These are phyloP conservation scores for Rhagoletis zephyria DNA, from an alignment of 1,140 invertebrate genomes.

Conservation along the genomic window DNA sequence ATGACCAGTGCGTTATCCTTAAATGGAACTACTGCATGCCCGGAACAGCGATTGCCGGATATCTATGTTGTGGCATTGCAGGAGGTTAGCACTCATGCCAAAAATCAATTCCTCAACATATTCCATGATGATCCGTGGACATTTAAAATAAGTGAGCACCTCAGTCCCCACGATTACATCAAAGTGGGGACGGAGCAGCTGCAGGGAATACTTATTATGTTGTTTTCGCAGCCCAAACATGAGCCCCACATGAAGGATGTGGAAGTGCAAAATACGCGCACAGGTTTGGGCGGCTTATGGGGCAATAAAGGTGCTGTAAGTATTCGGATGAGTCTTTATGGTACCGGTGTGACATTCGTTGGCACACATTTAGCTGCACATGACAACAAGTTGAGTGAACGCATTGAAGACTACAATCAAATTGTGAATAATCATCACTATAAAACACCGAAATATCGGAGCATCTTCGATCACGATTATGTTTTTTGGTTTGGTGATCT, in stretches of 20 bases:
- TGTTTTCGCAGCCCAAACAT: constrained; percentile 85
- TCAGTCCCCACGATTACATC: constrained; percentile 43
- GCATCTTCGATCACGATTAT: constrained; percentile 94
- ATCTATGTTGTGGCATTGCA: constrained; percentile 89
- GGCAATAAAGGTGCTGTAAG: constrained; percentile 90
- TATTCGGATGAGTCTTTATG: constrained; percentile 88
- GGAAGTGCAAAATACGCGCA: constrained; percentile 88
- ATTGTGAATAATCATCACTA: constrained; percentile 84
- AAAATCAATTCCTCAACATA: constrained; percentile 85
- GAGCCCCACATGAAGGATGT: constrained; percentile 85
- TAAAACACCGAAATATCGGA: constrained; percentile 80
- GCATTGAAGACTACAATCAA: constrained; percentile 90
- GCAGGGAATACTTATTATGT: constrained; percentile 84
- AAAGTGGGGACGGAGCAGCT: constrained; percentile 84
- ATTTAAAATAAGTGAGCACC: constrained; percentile 51
- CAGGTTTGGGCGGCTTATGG: constrained; percentile 91
- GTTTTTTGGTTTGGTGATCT: constrained; percentile 96
- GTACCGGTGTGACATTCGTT: constrained; percentile 88
- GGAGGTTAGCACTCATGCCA: constrained; percentile 89
- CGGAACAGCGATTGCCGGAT: constrained; percentile 80
- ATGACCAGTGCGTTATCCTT: constrained; percentile 81
- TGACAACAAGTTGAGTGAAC: constrained; percentile 83
- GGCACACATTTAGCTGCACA: constrained; percentile 93
- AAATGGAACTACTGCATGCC: constrained; percentile 75
- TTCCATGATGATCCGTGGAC: constrained; percentile 88